phyloP scores from a whole-genome alignment of 64 coral and sea anemone species.

The Anthopleura sola region DNA sequence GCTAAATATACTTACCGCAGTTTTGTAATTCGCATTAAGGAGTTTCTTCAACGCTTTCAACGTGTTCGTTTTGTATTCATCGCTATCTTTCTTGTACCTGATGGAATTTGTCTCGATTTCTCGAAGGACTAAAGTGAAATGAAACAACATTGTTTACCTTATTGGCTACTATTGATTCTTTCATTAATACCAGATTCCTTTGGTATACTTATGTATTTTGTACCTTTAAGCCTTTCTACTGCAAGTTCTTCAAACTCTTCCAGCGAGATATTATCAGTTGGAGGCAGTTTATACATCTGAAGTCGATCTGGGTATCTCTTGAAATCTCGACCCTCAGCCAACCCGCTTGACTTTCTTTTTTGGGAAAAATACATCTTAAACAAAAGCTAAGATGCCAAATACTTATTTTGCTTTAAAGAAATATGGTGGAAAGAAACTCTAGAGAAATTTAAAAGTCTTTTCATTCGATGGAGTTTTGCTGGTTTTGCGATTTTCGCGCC shows the following conservation, averaged over 20 bases:
- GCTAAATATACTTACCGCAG: neutral
- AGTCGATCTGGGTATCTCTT: slow-evolving; percentile 46
- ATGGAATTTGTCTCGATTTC: slow-evolving; percentile 80
- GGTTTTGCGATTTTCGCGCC: neutral
- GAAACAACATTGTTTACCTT: neutral
- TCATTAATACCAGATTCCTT: no score
- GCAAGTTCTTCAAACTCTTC: slow-evolving; percentile 96
- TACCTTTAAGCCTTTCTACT: slow-evolving; percentile 92
- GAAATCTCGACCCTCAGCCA: slow-evolving; percentile 2
- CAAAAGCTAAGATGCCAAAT: neutral
- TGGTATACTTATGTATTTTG: neutral
- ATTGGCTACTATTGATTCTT: no score
- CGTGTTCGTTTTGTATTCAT: slow-evolving; percentile 47
- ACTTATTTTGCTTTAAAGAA: neutral
- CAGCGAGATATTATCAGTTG: slow-evolving; percentile 85
- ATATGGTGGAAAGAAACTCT: neutral
- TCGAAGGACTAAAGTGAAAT: slow-evolving; percentile 42
- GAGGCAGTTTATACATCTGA: slow-evolving; percentile 92
- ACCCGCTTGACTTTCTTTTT: neutral
- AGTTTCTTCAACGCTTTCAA: neutral
- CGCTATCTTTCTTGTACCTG: slow-evolving; percentile 62
- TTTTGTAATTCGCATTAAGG: neutral
- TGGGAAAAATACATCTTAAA: neutral
- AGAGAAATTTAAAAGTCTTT: neutral
- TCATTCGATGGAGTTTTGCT: neutral